Evolutionary conservation across 2,797 vertebrate genomes (phyloP).

Genomic region (Cirrhinus molitorella): DNA sequence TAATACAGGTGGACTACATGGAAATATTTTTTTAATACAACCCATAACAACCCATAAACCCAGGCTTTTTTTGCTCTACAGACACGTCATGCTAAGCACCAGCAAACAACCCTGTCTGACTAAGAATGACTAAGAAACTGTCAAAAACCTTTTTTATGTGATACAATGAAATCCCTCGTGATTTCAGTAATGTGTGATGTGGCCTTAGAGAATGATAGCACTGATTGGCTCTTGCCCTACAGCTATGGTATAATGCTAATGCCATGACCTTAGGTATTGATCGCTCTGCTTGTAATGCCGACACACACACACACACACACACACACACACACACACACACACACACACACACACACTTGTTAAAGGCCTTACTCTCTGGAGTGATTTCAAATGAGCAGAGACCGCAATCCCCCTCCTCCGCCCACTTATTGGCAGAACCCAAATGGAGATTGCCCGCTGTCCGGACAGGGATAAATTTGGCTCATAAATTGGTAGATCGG

Average conservation of each 20-base stretch:
- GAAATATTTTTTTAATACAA: too few relatives aligned
- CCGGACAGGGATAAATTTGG: constrained; percentile 35
- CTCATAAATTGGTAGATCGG: constrained; percentile 44
- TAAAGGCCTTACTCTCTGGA: constrained; percentile 48
- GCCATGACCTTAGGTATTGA: constrained; percentile 49
- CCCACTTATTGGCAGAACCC: constrained; percentile 24
- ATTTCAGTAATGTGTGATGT: constrained; percentile 25
- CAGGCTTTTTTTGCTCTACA: too few relatives aligned
- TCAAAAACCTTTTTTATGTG: neutral
- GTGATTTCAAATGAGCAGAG: constrained; percentile 42
- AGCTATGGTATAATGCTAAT: constrained; percentile 40
- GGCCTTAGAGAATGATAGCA: constrained; percentile 22
- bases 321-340: constrained; percentile 22
- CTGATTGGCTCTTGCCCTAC: constrained; percentile 34
- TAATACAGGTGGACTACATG: too few relatives aligned
- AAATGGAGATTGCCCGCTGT: constrained; percentile 27
- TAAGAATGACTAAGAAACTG: neutral
- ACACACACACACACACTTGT: constrained; percentile 41
- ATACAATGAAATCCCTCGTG: constrained; percentile 9
- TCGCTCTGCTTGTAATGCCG: constrained; percentile 32
- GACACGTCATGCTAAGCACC: neutral
- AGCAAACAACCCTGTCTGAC: neutral
- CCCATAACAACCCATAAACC: too few relatives aligned
- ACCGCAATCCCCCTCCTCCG: constrained; percentile 19
- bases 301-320: constrained; percentile 25